These are phyloP conservation scores for Eupelmus urozonus DNA, from an alignment of 2,888 invertebrate genomes.

Conservation along the genomic window DNA sequence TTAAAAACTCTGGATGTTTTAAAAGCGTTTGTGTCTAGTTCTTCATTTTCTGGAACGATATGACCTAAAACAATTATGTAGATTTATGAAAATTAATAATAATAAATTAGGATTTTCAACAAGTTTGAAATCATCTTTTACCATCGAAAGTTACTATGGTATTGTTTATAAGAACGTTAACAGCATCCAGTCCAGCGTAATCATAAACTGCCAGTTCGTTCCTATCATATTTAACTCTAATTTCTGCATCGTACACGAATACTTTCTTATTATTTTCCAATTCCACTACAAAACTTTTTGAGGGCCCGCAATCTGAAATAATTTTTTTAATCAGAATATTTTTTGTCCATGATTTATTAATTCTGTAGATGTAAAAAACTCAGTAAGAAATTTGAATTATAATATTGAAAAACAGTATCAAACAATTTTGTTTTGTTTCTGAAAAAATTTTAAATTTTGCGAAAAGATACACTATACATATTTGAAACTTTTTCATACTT, in stretches of 20 bases:
- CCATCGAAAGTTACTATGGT: constrained; percentile 59
- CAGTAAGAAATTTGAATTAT: too few species aligned
- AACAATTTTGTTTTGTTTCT: too few species aligned
- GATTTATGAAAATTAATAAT: neutral
- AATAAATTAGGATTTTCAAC: neutral
- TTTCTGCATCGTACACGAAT: constrained; percentile 34
- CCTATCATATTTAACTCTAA: constrained; percentile 46
- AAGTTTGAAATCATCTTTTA: constrained; percentile 13
- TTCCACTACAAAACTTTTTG: constrained; percentile 44
- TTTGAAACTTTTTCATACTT: too few species aligned
- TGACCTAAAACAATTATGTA: constrained; percentile 24
- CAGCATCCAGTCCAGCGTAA: constrained; percentile 50
- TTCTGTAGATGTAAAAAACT: too few species aligned
- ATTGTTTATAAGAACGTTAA: constrained; percentile 60
- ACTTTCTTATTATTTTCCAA: constrained; percentile 23
- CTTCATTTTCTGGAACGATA: constrained; percentile 34
- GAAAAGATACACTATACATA: too few species aligned
- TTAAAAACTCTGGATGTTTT: constrained; percentile 33
- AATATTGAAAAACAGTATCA: too few species aligned
- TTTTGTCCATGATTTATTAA: too few species aligned
- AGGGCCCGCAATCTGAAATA: constrained; percentile 29
- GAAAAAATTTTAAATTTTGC: too few species aligned
- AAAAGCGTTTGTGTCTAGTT: constrained; percentile 12
- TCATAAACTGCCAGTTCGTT: constrained; percentile 47
- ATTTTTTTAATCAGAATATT: too few species aligned